phyloP scores from a whole-genome alignment of 2,888 invertebrate species.

The Panopea generosa region DNA sequence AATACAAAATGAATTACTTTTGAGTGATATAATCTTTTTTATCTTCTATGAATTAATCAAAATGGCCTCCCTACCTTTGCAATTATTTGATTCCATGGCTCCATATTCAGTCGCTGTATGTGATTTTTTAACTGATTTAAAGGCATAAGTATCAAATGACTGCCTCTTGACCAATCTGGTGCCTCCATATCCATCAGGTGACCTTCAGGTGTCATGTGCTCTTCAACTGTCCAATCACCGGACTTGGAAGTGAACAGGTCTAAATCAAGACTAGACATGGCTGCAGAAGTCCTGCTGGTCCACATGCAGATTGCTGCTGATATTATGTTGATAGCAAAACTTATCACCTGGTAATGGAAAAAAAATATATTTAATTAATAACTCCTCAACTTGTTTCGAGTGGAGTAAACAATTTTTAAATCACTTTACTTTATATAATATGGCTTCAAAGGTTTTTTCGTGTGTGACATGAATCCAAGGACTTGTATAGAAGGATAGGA shows the following conservation, averaged over 20 bases:
- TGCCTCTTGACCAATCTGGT: not conserved
- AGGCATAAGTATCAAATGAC: conserved; percentile 26
- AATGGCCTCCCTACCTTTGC: no score
- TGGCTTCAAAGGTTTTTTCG: no score
- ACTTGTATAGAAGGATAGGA: no score
- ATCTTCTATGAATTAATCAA: no score
- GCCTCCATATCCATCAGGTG: no score
- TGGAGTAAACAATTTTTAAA: no score
- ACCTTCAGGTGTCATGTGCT: not conserved
- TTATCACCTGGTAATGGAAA: conserved; percentile 51
- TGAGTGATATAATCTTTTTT: no score
- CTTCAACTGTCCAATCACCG: conserved; percentile 26
- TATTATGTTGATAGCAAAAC: conserved; percentile 61
- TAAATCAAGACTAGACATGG: conserved; percentile 48
- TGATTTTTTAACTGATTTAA: conserved; percentile 48
- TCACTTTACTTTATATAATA: no score
- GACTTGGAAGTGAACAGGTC: conserved; percentile 33
- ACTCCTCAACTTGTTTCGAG: no score
- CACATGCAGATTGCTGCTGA: conserved; percentile 63
- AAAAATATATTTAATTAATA: no score
- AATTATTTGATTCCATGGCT: conserved; percentile 72
- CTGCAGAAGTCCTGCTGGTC: conserved; percentile 36
- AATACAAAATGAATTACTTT: no score
- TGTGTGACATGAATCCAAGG: no score
- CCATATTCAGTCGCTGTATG: conserved; percentile 55